Conservation (phyloP, 2,888 invertebrate species). For the Cactoblastis cactorum region DNA sequence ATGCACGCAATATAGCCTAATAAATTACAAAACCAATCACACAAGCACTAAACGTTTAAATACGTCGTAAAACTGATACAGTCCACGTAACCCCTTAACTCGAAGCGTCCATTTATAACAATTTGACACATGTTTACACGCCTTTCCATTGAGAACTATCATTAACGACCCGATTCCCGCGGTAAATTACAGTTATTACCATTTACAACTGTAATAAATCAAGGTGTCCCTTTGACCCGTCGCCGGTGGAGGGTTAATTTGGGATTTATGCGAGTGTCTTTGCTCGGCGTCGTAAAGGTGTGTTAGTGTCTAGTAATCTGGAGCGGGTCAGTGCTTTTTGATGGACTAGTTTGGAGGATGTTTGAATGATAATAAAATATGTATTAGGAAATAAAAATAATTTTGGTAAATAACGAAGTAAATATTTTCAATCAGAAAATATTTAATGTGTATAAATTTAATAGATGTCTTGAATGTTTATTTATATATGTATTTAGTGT, state of each 20-base stretch:
- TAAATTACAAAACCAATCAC: neutral
- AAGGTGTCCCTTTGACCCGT: constrained; percentile 33
- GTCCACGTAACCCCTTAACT: constrained; percentile 3
- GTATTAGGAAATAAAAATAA: too few relatives aligned
- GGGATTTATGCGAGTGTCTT: constrained; percentile 36
- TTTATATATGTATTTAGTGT: too few relatives aligned
- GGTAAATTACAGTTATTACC: constrained; percentile 47
- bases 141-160: constrained; percentile 23
- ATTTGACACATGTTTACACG: constrained; percentile 24
- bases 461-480: too few relatives aligned
- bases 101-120: constrained; percentile 17
- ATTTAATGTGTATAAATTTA: too few relatives aligned
- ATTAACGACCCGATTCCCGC: constrained; percentile 39
- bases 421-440: too few relatives aligned
- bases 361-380: too few relatives aligned
- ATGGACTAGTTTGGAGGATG: too few relatives aligned
- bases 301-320: constrained; percentile 29
- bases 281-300: constrained; percentile 40
- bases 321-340: neutral
- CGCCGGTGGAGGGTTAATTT: constrained; percentile 32
- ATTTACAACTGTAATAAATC: constrained; percentile 37
- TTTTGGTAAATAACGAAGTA: too few relatives aligned
- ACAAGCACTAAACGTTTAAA: constrained; percentile 2
- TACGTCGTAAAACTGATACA: neutral
- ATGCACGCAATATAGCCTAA: neutral